phyloP scores from a whole-genome alignment of 2,888 invertebrate genomes.

The Dexiosoma caninum region DNA sequence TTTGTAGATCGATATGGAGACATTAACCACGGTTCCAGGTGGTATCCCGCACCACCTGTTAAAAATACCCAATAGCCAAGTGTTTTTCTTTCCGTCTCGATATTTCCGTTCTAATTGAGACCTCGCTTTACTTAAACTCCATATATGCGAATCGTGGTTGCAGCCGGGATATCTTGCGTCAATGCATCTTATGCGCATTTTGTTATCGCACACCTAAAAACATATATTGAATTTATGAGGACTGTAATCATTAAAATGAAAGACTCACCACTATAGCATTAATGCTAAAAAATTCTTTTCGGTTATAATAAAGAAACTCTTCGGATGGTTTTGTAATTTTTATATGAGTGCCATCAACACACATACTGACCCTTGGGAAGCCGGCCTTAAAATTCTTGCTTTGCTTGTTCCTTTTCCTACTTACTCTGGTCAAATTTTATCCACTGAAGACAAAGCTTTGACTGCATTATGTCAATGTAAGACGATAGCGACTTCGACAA shows the following conservation, averaged over 20 bases:
- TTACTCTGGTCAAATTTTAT: too few species aligned
- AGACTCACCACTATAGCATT: slow-evolving; percentile 15
- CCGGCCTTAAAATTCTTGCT: neutral
- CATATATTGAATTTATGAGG: slow-evolving; percentile 3
- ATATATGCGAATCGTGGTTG: slow-evolving; percentile 28
- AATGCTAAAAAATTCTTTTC: neutral
- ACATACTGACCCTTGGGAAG: neutral
- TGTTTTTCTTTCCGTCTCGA: slow-evolving; percentile 1
- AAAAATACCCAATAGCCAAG: neutral
- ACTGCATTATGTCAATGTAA: too few species aligned
- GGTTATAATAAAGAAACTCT: neutral
- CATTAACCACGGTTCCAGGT: neutral
- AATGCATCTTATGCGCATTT: slow-evolving; percentile 15
- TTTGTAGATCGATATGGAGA: neutral
- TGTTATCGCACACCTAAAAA: slow-evolving; percentile 20
- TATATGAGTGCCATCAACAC: neutral
- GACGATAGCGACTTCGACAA: too few species aligned
- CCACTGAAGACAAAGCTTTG: too few species aligned
- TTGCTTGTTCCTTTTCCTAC: too few species aligned
- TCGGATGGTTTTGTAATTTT: neutral
- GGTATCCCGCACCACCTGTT: neutral
- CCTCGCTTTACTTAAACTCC: slow-evolving; percentile 20
- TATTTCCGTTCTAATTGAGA: slow-evolving; percentile 15
- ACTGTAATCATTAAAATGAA: neutral
- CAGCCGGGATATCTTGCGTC: slow-evolving; percentile 8